Conservation (phyloP, 2,888 invertebrate species). For the Chrysolina haemoptera region DNA sequence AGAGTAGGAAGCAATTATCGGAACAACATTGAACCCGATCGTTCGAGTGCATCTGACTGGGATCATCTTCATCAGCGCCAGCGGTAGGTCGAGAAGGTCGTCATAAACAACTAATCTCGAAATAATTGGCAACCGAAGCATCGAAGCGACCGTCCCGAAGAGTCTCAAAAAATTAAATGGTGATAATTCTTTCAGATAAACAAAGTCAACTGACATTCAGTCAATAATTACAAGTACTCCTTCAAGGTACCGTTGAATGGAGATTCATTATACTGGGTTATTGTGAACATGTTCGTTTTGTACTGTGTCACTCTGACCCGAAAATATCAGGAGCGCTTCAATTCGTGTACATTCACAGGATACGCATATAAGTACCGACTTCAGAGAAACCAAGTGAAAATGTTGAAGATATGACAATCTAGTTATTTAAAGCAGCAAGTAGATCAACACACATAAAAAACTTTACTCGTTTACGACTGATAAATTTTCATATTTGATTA, state of each 20-base stretch:
- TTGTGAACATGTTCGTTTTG: neutral
- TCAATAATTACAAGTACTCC: neutral
- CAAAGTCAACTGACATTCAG: slow-evolving; percentile 7
- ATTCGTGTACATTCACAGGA: too few relatives aligned
- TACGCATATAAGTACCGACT: too few relatives aligned
- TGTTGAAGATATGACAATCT: too few relatives aligned
- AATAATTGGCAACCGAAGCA: slow-evolving; percentile 5
- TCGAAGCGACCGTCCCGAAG: neutral
- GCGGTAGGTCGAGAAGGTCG: slow-evolving; percentile 1
- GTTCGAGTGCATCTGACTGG: slow-evolving; percentile 2
- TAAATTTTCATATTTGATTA: too few relatives aligned
- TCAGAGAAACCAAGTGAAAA: too few relatives aligned
- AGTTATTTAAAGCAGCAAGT: too few relatives aligned
- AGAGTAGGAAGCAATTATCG: neutral
- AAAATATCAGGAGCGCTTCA: neutral
- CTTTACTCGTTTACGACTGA: too few relatives aligned
- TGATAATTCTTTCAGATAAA: slow-evolving; percentile 9
- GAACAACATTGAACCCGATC: slow-evolving; percentile 1
- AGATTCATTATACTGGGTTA: neutral
- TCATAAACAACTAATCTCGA: slow-evolving; percentile 9
- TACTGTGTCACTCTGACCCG: neutral
- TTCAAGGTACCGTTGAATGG: neutral
- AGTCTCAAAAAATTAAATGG: neutral
- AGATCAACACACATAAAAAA: too few relatives aligned
- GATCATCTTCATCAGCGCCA: slow-evolving; percentile 11